Evolutionary conservation across 2,888 invertebrate species (phyloP), one percentile per base, ranked within the genome.

Genomic region (Lucinisca nassula): DNA sequence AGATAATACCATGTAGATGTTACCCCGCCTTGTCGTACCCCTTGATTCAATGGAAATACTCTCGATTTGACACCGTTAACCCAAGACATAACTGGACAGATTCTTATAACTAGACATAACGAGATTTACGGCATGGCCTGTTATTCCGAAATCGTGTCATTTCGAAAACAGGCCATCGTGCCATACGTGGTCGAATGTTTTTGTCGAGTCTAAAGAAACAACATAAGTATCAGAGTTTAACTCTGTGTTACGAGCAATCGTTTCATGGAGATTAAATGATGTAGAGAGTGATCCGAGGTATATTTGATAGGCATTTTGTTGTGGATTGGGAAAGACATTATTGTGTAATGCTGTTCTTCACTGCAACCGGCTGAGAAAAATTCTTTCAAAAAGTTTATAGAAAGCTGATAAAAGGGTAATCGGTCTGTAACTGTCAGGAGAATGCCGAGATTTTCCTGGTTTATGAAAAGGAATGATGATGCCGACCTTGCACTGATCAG

Each of bases 401-500:
- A 75, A 8, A 2, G 55, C 75, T 2, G 74, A 55, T 12, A 40
- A 24, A 8, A 75, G 21, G 10, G 55, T 78, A 6, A 83, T 58
- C n/a, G 83, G 78, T 27, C 77, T 27, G 30, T 83, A 83, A 27
- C 83, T 83, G 10, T 77, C 51, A 10, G 70, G 70, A 14, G 27
- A 14, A 10, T 35, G 21, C 70, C 40, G 61, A 8, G 78, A 37
- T 24, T 83, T 83, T 0, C 78, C 78, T 8, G 51, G 72, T 55
- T 83, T 83, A 38, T 78, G 72, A 37, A 77, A 73, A 4, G 73
- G 78, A 21, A 83, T 73, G 17, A 83, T 58, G 10, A 78, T 78
- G 12, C 83, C 77, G 6, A 49, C 38, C 38, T 83, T 78, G 38
- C 77, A 83, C 17, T 51, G 12, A 27, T 37, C 6, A 0, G 83